A percentile compares a stretch with the other conserved stretches of the same genome.
Conservation (phyloP, 1,140 invertebrate genomes). For the Grapholita molesta region DNA sequence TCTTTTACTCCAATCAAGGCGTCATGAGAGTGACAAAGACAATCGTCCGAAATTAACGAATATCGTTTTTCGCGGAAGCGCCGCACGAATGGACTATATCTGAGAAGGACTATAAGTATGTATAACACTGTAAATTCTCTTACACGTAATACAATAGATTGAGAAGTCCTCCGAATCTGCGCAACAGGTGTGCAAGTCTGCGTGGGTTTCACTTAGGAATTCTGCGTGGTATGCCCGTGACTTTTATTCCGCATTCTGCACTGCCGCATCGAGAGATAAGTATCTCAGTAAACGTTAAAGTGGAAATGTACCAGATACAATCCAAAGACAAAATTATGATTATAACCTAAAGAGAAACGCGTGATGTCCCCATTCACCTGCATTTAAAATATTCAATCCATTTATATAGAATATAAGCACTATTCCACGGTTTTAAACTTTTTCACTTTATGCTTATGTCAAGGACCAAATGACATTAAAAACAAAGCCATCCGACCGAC, state of each 20-base stretch:
- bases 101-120: too few relatives aligned
- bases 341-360: conserved; percentile 3
- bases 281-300: conserved; percentile 2
- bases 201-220: conserved; percentile 32
- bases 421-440: not conserved
- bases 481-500: conserved; percentile 46
- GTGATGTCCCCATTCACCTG: not conserved
- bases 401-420: not conserved
- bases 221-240: conserved; percentile 20
- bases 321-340: not conserved
- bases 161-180: conserved; percentile 1
- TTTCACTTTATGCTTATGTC: not conserved
- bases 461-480: conserved; percentile 19
- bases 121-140: not conserved
- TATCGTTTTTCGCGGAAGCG: too few relatives aligned
- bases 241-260: conserved; percentile 32
- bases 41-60: too few relatives aligned
- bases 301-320: conserved; percentile 8
- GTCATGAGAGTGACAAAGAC: too few relatives aligned
- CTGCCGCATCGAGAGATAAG: conserved; percentile 18
- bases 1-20: too few relatives aligned
- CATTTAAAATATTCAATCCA: not conserved
- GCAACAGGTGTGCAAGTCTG: conserved; percentile 33
- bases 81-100: too few relatives aligned
- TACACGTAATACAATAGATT: not conserved